A percentile compares a stretch with the other conserved stretches of the same genome.
phyloP scores from a whole-genome alignment of 2,797 vertebrate genomes.

The Aselliscus stoliczkanus region DNA sequence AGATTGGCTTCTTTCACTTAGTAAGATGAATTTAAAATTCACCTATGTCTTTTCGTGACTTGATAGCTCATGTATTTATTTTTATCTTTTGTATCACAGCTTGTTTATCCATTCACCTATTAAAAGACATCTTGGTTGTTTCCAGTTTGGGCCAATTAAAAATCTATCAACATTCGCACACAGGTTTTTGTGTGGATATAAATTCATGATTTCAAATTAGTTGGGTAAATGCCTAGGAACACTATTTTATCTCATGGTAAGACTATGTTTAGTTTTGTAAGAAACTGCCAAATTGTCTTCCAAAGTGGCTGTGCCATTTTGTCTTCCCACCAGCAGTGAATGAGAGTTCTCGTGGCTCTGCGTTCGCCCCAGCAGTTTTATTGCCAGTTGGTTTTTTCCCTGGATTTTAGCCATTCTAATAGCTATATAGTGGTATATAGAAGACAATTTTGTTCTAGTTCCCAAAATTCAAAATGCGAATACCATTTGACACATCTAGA shows the following conservation, averaged over 20 bases:
- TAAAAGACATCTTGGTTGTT: neutral
- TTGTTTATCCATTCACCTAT: neutral
- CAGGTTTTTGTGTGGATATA: neutral
- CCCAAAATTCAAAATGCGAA: neutral
- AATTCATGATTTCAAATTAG: neutral
- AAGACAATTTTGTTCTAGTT: neutral
- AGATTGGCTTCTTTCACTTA: neutral
- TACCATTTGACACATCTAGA: neutral
- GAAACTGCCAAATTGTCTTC: neutral
- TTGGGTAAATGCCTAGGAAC: neutral
- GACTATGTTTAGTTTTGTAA: neutral
- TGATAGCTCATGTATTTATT: neutral
- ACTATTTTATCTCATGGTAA: neutral
- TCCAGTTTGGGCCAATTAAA: neutral
- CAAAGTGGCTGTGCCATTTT: neutral
- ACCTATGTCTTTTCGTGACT: neutral
- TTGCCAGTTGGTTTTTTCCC: neutral
- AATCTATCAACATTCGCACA: neutral
- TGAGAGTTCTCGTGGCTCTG: neutral
- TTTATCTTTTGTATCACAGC: neutral
- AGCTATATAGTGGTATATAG: neutral
- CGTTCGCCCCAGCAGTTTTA: neutral
- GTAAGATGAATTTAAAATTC: neutral
- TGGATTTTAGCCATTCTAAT: neutral
- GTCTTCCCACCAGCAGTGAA: neutral